phyloP scores from a whole-genome alignment of 2,888 invertebrate species.

The Chrysomela aeneicollis region DNA sequence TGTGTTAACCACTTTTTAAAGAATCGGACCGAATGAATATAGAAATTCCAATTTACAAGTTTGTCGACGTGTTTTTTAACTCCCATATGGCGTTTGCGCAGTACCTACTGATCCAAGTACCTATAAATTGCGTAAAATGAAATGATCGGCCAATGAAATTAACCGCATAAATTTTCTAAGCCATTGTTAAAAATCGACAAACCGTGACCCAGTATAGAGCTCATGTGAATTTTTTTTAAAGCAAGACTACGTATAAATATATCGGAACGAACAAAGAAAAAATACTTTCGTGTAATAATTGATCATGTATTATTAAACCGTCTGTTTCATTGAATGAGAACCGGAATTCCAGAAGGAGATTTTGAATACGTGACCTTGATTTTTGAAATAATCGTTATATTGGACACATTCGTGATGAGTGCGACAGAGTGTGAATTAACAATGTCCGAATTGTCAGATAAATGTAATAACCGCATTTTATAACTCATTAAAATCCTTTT shows the following conservation, averaged over 20 bases:
- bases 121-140: constrained; percentile 36
- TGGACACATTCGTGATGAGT: constrained; percentile 20
- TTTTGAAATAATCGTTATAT: constrained; percentile 29
- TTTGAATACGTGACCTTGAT: constrained; percentile 34
- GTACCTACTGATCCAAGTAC: no score
- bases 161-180: constrained; percentile 27
- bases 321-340: constrained; percentile 30
- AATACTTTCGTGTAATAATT: constrained; percentile 26
- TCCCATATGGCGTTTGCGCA: no score
- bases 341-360: constrained; percentile 37
- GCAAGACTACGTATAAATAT: constrained; percentile 24
- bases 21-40: no score
- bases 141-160: constrained; percentile 35
- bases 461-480: constrained; percentile 5
- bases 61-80: no score
- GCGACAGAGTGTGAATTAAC: constrained; percentile 30
- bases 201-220: constrained; percentile 33
- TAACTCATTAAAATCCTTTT: neutral
- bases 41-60: no score
- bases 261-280: constrained; percentile 32
- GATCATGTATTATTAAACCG: constrained; percentile 31
- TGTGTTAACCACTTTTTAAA: no score
- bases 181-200: constrained; percentile 37
- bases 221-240: constrained; percentile 36
- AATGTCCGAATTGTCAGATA: constrained; percentile 27